Conservation (phyloP, 2,797 vertebrate species). For the Phyllotis vaccarum region DNA sequence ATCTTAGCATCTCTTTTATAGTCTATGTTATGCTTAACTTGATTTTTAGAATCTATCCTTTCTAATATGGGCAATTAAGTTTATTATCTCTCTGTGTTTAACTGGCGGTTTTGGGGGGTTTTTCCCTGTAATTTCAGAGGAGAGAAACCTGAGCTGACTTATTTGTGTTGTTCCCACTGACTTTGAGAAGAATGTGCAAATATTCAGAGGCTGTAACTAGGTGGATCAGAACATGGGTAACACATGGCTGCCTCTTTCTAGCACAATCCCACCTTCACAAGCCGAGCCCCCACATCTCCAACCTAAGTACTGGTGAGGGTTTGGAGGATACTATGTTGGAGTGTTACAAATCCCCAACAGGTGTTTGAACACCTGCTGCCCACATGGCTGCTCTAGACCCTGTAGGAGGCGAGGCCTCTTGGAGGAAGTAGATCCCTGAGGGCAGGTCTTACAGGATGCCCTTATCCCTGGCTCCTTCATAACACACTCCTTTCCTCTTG, state of each 20-base stretch:
- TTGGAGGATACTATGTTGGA: not conserved
- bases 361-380: not conserved
- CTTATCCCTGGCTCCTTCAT: not conserved
- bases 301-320: not conserved
- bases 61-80: not conserved
- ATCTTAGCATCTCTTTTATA: not conserved
- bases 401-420: not conserved
- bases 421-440: not conserved
- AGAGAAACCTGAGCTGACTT: not conserved
- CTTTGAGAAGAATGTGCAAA: not conserved
- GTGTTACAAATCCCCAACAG: not conserved
- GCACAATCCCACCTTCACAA: not conserved
- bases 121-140: not conserved
- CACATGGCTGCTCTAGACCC: not conserved
- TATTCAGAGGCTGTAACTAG: not conserved
- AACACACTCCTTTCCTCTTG: not conserved
- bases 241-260: not conserved
- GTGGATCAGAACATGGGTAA: not conserved
- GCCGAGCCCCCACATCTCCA: not conserved
- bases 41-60: not conserved
- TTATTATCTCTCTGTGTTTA: conserved; percentile 11
- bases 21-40: not conserved
- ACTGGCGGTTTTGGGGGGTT: not conserved
- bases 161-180: not conserved
- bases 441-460: not conserved